Base-by-base conservation (phyloP, 2,888 invertebrate genomes). In the Osmoderma eremita region DNA sequence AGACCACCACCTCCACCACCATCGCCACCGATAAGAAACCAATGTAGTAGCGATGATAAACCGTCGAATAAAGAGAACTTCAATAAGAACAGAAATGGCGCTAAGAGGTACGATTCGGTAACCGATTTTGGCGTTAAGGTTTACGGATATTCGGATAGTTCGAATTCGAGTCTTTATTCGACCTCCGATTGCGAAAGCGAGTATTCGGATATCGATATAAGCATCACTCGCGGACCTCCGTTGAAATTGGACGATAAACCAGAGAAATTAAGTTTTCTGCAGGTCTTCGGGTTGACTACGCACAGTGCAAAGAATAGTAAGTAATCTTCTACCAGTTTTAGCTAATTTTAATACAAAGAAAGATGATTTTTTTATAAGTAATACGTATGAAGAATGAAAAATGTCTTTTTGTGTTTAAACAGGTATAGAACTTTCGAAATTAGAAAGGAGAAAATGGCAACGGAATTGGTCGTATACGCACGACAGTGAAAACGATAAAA, bases 271-370 rank as follows among this genome's bases (percentile, higher is more conserved):
- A 82, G 86, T 13, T 91, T 91, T 78, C 82, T 91, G 62, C 84
- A 87, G 22, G 83, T 85, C 72, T 87, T 91, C 70, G 87, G 85
- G 56, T 80, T 91, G 67, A 88, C 88, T 5, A 88, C 90, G n/a
- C 84, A 84, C 64, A 82, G 83, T 56, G 82, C 79, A 70, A 87
- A 82, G 74, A 88, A 88, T 82, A 88, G 91, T 90, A 83, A 83
- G 83, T 74, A 58, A n/a, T n/a, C n/a, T n/a, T n/a, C n/a, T n/a
- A n/a, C n/a, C n/a, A n/a, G n/a, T n/a, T n/a, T n/a, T n/a, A n/a
- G n/a, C n/a, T n/a, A n/a, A n/a, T n/a, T n/a, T n/a, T n/a, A n/a
- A n/a, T n/a, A n/a, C n/a, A n/a, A n/a, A n/a, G n/a, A n/a, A n/a
- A n/a, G n/a, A n/a, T n/a, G n/a, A n/a, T n/a, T n/a, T n/a, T n/a